Evolutionary conservation across 2,797 vertebrate species (phyloP), one percentile per base, ranked within the genome.

Genomic region (Protonibea diacanthus): DNA sequence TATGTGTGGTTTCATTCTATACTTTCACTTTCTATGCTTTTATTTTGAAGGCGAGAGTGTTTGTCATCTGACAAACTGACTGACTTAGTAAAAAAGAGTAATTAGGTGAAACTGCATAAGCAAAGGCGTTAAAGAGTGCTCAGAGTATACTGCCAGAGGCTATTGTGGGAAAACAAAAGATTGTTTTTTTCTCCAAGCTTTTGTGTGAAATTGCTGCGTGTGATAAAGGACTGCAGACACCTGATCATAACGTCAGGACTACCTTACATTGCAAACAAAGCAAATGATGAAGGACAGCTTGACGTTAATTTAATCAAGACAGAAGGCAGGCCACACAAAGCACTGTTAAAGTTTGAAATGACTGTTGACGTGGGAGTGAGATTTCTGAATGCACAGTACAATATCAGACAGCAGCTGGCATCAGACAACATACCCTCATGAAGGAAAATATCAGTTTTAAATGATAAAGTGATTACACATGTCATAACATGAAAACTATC

Each of bases 11-110:
- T 57, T 47, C 12, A 47, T 49, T 48, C 23, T 52, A 0, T 25
- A 40, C 47, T 45, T 48, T 18, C 17, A 48, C 21, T 52, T 38
- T 56, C 7, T 27, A 2, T 81, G 78, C 58, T 81, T 78, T 74
- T 72, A 61, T 75, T 85, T 71, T 60, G 20, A 78, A 80, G 21
- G 44, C 7, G 4, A 15, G 6, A 44, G 45, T 57, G 38, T 62
- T 60, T 80, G 38, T 60, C 27, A 11, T 68, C 20, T 42, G 15
- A 62, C 25, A 38, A 38, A 9, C 33, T 9, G 8, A 38, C 29
- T 63, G 11, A 45, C 2, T n/a, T 21, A 53, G 38, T 21, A 42
- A 9, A 53, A 48, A 74, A 71, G 5, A 11, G 42, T 1, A 15
- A 53, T 7, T 4, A n/a, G 47, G 23, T 52, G 3, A 59, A 64